Evolutionary conservation across 2,888 invertebrate genomes (phyloP).

Genomic region (Ecliptopera silaceata): DNA sequence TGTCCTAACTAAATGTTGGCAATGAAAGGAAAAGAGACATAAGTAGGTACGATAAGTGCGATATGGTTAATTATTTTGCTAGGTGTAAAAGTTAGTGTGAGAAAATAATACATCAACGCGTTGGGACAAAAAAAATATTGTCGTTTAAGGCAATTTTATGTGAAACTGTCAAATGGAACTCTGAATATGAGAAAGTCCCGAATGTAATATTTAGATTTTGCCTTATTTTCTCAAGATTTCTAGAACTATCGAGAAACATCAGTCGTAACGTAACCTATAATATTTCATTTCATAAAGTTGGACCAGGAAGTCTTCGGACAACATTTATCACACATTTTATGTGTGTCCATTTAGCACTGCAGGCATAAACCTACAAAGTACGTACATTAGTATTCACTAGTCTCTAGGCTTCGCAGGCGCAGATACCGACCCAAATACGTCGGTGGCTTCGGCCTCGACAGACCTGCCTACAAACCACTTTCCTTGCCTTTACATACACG

Average conservation of each 20-base stretch:
- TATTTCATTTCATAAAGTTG: neutral
- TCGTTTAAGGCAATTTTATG: too few species aligned
- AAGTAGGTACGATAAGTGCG: too few species aligned
- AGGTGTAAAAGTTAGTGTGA: too few species aligned
- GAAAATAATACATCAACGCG: too few species aligned
- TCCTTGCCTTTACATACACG: constrained; percentile 25
- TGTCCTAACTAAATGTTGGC: neutral
- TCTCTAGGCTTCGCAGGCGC: constrained; percentile 15
- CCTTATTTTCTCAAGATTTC: too few species aligned
- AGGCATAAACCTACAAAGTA: neutral
- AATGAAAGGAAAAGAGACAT: neutral
- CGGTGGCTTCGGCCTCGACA: constrained; percentile 31
- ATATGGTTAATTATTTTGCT: too few species aligned
- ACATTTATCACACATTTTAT: neutral
- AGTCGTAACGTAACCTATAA: too few species aligned
- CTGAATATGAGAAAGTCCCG: too few species aligned
- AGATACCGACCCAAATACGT: constrained; percentile 25
- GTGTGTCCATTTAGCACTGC: neutral
- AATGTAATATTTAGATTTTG: too few species aligned
- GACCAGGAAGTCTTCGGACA: neutral
- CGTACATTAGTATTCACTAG: constrained; percentile 7
- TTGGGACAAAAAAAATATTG: too few species aligned
- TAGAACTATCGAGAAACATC: too few species aligned
- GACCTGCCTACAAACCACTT: constrained; percentile 35
- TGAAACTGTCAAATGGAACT: too few species aligned